phyloP scores from a whole-genome alignment of 92 coral and sea anemone species.

The Bergia puertoricense region DNA sequence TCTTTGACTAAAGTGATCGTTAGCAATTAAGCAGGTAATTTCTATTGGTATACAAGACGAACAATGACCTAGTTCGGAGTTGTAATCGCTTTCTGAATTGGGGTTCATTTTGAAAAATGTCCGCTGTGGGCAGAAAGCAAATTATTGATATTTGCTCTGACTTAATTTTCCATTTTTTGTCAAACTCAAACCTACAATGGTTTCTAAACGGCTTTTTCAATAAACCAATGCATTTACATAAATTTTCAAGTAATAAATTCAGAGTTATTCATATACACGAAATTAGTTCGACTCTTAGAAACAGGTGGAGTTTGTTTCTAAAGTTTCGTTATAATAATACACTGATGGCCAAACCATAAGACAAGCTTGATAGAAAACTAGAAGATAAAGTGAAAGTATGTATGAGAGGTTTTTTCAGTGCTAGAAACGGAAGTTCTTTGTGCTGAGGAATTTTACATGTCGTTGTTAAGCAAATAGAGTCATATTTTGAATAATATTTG shows the following conservation, averaged over 20 bases:
- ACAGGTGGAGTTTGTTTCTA: conserved; percentile 46
- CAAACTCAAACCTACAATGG: conserved; percentile 66
- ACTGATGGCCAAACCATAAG: conserved; percentile 33
- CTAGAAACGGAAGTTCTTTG: conserved; percentile 72
- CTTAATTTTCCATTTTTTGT: conserved; percentile 62
- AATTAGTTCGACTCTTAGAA: conserved; percentile 67
- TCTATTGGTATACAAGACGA: conserved; percentile 55
- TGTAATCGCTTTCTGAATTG: conserved; percentile 66
- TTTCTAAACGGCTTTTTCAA: conserved; percentile 81
- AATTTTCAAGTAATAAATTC: conserved; percentile 82
- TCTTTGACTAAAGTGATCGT: conserved; percentile 64
- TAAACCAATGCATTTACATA: conserved; percentile 87
- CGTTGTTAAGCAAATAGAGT: conserved; percentile 70
- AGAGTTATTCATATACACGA: conserved; percentile 77
- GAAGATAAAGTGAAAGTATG: conserved; percentile 34
- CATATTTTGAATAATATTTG: conserved; percentile 75
- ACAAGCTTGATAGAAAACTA: conserved; percentile 55
- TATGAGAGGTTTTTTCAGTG: conserved; percentile 45
- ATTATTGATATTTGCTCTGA: conserved; percentile 65
- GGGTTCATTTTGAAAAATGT: conserved; percentile 70
- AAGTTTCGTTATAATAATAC: conserved; percentile 58
- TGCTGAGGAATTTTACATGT: conserved; percentile 86
- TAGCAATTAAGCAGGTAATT: conserved; percentile 72
- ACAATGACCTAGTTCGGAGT: conserved; percentile 59
- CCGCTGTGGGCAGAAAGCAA: conserved; percentile 62